Percentiles rank a stretch among this genome's conserved stretches.
Conservation (phyloP, 2,113 vertebrate species). For the Ploceus nigricollis region DNA sequence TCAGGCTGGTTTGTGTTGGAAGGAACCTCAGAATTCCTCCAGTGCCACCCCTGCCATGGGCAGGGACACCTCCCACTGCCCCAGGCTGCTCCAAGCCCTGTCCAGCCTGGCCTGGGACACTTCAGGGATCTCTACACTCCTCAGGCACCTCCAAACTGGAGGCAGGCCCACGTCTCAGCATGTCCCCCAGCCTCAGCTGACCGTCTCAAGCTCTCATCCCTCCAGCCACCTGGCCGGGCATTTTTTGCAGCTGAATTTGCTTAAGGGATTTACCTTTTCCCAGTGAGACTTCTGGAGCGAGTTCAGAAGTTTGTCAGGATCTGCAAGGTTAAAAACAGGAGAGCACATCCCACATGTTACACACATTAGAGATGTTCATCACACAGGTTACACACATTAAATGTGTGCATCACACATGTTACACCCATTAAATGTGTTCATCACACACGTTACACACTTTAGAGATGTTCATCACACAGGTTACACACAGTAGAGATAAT, state of each 20-base stretch:
- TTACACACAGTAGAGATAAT: no score
- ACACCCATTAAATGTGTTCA: no score
- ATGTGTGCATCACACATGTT: no score
- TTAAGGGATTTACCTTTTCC: slow-evolving; percentile 26
- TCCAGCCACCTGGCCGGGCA: background rate
- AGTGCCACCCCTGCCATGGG: background rate
- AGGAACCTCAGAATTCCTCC: background rate
- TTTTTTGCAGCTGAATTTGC: background rate
- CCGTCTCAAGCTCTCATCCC: background rate
- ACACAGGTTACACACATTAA: background rate
- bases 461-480: background rate
- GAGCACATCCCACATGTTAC: background rate
- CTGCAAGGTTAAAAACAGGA: background rate
- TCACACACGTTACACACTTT: no score
- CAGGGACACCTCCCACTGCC: background rate
- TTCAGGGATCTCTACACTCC: fast-evolving
- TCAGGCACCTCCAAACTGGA: background rate
- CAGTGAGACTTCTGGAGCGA: background rate
- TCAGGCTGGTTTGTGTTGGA: background rate
- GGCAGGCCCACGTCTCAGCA: background rate
- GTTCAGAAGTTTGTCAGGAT: background rate
- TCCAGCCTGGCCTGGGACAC: background rate
- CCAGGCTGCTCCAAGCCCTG: background rate
- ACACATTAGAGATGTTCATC: no score
- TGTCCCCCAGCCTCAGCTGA: background rate